Percentiles rank a stretch among this genome's conserved stretches.
phyloP scores from a whole-genome alignment of 1,140 invertebrate genomes.

The Streblospio benedicti region DNA sequence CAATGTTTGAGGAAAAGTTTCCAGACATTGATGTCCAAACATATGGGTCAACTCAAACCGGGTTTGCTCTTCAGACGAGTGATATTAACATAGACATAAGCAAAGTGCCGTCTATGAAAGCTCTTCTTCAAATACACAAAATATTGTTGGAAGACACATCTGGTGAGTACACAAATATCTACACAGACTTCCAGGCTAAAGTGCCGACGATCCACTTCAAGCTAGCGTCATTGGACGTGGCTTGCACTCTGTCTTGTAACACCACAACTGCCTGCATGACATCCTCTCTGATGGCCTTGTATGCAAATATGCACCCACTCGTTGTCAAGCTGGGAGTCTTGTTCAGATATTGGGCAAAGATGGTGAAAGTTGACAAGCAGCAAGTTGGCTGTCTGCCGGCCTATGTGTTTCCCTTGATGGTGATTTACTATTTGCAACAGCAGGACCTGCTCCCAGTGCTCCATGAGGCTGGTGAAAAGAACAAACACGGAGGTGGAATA shows the following conservation, averaged over 20 bases:
- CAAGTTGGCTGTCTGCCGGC: slow-evolving; percentile 41
- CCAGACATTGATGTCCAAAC: neutral
- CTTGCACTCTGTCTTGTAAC: slow-evolving; percentile 32
- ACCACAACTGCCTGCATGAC: slow-evolving; percentile 30
- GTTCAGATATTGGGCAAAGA: slow-evolving; percentile 42
- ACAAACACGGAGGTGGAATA: too few relatives aligned
- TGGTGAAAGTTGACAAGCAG: slow-evolving; percentile 39
- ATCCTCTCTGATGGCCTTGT: slow-evolving; percentile 31
- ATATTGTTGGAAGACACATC: neutral
- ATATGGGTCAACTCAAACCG: slow-evolving; percentile 39
- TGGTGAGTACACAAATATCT: slow-evolving; percentile 23
- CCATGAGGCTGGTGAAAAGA: slow-evolving; percentile 29
- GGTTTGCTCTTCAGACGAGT: slow-evolving; percentile 33
- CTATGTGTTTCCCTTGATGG: slow-evolving; percentile 37
- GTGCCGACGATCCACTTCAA: slow-evolving; percentile 36
- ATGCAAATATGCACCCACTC: slow-evolving; percentile 32
- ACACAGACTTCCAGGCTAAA: slow-evolving; percentile 38
- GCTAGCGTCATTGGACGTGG: slow-evolving; percentile 19
- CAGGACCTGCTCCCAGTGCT: slow-evolving; percentile 40
- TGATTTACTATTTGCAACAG: slow-evolving; percentile 40
- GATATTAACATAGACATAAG: slow-evolving; percentile 41
- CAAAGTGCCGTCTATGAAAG: neutral
- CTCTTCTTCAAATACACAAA: neutral
- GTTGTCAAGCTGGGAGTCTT: slow-evolving; percentile 29
- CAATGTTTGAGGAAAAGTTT: too few relatives aligned